Evolutionary conservation across 2,113 vertebrate genomes (phyloP).

Genomic region (Cygnus buccinator): DNA sequence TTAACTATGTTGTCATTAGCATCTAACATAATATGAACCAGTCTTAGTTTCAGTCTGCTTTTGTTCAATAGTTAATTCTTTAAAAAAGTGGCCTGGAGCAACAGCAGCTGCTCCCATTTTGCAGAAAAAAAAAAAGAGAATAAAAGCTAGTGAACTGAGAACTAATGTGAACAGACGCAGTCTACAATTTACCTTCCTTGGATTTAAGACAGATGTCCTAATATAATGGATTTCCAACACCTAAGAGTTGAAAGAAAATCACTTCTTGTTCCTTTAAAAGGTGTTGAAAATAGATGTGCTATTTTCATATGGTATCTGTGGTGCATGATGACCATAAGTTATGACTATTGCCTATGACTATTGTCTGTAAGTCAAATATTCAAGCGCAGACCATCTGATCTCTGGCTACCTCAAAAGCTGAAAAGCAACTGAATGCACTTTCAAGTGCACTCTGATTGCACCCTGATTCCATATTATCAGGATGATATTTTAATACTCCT

Average conservation of each 20-base stretch:
- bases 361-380: neutral
- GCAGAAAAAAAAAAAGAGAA: neutral
- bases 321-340: neutral
- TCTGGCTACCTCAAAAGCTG: neutral
- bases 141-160: neutral
- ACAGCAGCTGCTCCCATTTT: neutral
- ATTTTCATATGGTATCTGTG: neutral
- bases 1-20: neutral
- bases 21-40: neutral
- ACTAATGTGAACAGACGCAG: neutral
- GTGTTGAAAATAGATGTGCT: neutral
- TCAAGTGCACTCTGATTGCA: neutral
- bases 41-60: neutral
- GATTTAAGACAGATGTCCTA: fast-evolving
- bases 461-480: neutral
- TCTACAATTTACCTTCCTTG: neutral
- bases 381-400: neutral
- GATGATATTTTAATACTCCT: neutral
- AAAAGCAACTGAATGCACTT: neutral
- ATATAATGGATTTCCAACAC: neutral
- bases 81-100: neutral
- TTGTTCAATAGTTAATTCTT: neutral
- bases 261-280: neutral
- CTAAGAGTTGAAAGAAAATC: neutral
- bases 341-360: neutral